Base-by-base conservation (phyloP, 2,113 vertebrate species). In the Syngnathoides biaculeatus region DNA sequence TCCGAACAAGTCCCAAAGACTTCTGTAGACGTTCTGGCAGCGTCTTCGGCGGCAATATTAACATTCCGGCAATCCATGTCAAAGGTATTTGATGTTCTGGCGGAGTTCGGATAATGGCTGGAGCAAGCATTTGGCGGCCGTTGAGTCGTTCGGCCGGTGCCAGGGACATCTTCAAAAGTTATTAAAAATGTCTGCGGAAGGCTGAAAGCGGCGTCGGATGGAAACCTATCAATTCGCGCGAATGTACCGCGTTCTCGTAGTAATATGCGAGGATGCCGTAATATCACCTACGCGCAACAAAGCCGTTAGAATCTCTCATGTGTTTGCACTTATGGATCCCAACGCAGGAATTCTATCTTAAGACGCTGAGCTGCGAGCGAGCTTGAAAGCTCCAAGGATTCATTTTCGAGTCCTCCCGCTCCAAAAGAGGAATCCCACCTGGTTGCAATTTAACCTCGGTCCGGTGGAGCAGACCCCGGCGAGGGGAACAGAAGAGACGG, bases 351-450 rank as follows among this genome's bases (percentile, higher is more conserved):
- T 19, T 27, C 30, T 45, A 26, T 22, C 19, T 4, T 20, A 2
- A 59, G 53, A 60, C 38, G 63, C 39, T 68, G 65, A 77, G 77
- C 81, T 73, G 74, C 73, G 73, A 71, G 66, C 57, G 56, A 68
- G 69, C 45, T 67, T 71, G 39, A 77, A 66, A 59, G 76, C 60
- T 43, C 10, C 2, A 2, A 43, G 64, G 74, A 71, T 65, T 79
- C 69, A 60, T 67, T 56, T 56, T 59, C 12, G 48, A 72, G 74
- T 47, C 56, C 47, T 67, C 64, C 64, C 77, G 74, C 72, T 81
- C 71, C 74, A 76, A 68, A 68, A 78, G 81, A 72, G 72, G 83
- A 82, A 80, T 84, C 86, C 82, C 89, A 92, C 88, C 89, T 91
- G 89, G 83, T 81, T 88, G 71, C 74, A 80, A 90, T 91, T 90